A percentile compares a stretch with the other conserved stretches of the same genome.
phyloP scores from a whole-genome alignment of 2,113 vertebrate genomes.

The Nothobranchius furzeri region DNA sequence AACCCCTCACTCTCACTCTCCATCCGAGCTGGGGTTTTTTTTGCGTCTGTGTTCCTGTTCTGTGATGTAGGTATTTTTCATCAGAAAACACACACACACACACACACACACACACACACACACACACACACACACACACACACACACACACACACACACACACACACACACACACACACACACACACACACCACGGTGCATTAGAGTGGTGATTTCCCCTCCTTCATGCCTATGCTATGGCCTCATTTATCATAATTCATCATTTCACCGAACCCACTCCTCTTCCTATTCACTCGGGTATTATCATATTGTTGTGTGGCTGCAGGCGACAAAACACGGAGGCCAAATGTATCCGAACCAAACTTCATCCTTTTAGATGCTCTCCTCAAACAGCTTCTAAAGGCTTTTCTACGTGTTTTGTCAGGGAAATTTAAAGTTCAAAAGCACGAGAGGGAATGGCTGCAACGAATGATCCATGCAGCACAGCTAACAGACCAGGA shows the following conservation, averaged over 20 bases:
- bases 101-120: constrained; percentile 21
- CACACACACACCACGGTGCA: constrained; percentile 52
- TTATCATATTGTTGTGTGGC: constrained; percentile 66
- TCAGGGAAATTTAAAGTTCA: constrained; percentile 42
- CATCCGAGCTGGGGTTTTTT: constrained; percentile 49
- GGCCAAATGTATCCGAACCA: constrained; percentile 37
- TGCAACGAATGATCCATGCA: constrained; percentile 32
- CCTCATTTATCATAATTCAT: constrained; percentile 77
- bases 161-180: constrained; percentile 29
- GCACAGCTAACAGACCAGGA: neutral
- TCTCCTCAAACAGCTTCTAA: constrained; percentile 43
- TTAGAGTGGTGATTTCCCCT: constrained; percentile 61
- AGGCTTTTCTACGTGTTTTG: constrained; percentile 48
- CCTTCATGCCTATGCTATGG: constrained; percentile 73
- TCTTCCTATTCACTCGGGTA: constrained; percentile 57
- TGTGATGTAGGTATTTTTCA: constrained; percentile 39
- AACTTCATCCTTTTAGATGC: constrained; percentile 59
- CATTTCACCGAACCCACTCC: constrained; percentile 65
- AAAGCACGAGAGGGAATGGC: constrained; percentile 14
- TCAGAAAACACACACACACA: constrained; percentile 2
- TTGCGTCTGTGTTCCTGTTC: constrained; percentile 39
- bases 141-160: constrained; percentile 17
- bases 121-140: constrained; percentile 28
- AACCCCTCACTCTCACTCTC: constrained; percentile 43
- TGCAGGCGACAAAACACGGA: constrained; percentile 26